Evolutionary conservation across 2,113 vertebrate genomes (phyloP), one percentile per base, ranked within the genome.

Genomic region (Globicephala melas): DNA sequence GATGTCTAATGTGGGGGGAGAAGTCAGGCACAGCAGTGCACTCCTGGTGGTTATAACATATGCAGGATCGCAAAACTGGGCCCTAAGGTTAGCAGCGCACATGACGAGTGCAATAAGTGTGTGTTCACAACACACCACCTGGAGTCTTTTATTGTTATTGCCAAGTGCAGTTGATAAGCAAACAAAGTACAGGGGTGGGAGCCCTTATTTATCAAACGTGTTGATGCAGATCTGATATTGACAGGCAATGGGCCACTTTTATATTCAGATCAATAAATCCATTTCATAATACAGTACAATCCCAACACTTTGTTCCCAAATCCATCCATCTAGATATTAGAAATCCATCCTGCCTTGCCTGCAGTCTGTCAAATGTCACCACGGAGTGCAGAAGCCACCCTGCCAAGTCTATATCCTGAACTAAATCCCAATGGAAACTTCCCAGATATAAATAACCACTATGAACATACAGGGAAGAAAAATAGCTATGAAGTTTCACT

Each of bases 361-460:
- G 92, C 3, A 97, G 88, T 87, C 95, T 97, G 96, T 97, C 89
- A 95, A 96, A 93, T 81, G 95, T 87, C 94, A 98, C 87, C 96
- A 50, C 9, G 0, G 60, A 73, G 95, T 41, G 88, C 96, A 95
- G 87, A 98, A 98, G 23, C 60, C 58, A 91, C 94, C 74, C 95
- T 96, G 83, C 96, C 97, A 96, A 95, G 81, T 89, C 90, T 98
- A 65, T 91, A 98, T 98, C 97, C 97, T 96, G 98, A 98, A 98
- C 97, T 96, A 98, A 97, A 98, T 95, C 87, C 97, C 97, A 97
- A n/a, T 74, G 97, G 97, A 96, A 98, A 98, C 96, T 97, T 97
- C 74, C 88, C 85, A 94, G 97, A 98, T 98, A 98, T 98, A 97
- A 98, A 97, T 88, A 97, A 98, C 95, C 89, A 96, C 97, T 68